These are phyloP conservation scores for Bombus pyrosoma DNA, from an alignment of 1,140 invertebrate species.

Conservation along the genomic window DNA sequence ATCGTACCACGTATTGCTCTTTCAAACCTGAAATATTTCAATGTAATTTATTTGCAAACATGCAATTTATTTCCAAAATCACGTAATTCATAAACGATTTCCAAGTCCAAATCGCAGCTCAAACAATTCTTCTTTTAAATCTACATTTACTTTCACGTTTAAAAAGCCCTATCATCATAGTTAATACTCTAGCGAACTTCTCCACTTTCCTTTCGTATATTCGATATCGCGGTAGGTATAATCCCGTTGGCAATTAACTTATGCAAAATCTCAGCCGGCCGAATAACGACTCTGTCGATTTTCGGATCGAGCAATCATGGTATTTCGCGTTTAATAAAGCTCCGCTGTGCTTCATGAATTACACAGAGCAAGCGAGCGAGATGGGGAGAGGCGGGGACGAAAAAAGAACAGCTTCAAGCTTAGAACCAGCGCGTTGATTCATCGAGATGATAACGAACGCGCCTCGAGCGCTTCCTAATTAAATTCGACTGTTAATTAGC, in stretches of 20 bases:
- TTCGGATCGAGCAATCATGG: slow-evolving; percentile 9
- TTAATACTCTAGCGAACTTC: slow-evolving; percentile 1
- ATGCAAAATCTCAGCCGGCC: slow-evolving; percentile 37
- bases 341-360: neutral
- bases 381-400: neutral
- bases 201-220: slow-evolving; percentile 1
- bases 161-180: neutral
- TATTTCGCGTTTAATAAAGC: neutral
- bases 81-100: too few species aligned
- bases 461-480: slow-evolving; percentile 21
- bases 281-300: slow-evolving; percentile 25
- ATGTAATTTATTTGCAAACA: too few species aligned
- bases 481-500: slow-evolving; percentile 38
- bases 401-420: neutral
- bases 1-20: too few species aligned
- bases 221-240: neutral
- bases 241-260: slow-evolving; percentile 47
- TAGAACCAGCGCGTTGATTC: neutral
- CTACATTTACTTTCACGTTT: neutral
- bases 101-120: too few species aligned
- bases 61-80: too few species aligned
- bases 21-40: too few species aligned
- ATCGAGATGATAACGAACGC: slow-evolving; percentile 6
- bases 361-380: neutral
- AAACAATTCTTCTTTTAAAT: slow-evolving; percentile 29